Percentiles rank a stretch among this genome's conserved stretches.
Evolutionary conservation across 2,888 invertebrate species (phyloP).

Genomic region (Standfussiana lucernea): DNA sequence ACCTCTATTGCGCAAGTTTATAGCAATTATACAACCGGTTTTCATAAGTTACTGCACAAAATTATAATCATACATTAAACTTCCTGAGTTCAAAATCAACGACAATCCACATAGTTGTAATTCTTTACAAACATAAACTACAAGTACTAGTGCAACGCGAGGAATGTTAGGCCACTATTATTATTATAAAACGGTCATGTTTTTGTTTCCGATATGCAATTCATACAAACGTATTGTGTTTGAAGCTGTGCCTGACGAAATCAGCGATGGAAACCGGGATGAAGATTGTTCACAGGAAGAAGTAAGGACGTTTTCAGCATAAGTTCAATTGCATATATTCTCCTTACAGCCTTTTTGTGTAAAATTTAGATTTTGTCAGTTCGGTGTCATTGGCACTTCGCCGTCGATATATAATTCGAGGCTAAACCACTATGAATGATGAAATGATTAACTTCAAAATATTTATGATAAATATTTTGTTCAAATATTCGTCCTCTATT

Average conservation of each 20-base stretch:
- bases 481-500: neutral
- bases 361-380: too few species aligned
- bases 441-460: neutral
- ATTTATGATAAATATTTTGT: neutral
- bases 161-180: conserved; percentile 25
- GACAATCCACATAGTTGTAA: conserved; percentile 25
- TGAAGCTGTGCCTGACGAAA: neutral
- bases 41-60: neutral
- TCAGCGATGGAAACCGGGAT: neutral
- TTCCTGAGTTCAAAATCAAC: conserved; percentile 36
- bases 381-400: too few species aligned
- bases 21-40: neutral
- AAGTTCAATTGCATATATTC: neutral
- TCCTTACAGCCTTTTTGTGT: neutral
- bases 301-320: neutral
- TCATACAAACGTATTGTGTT: conserved; percentile 6
- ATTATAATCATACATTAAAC: conserved; percentile 10
- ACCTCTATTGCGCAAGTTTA: neutral
- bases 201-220: conserved; percentile 39
- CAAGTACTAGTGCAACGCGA: conserved; percentile 12
- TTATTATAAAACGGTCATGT: conserved; percentile 18
- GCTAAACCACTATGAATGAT: neutral
- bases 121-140: conserved; percentile 33
- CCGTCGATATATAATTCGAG: neutral
- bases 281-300: neutral